Base-by-base conservation (phyloP, 2,113 vertebrate species). In the Ellobius talpinus region DNA sequence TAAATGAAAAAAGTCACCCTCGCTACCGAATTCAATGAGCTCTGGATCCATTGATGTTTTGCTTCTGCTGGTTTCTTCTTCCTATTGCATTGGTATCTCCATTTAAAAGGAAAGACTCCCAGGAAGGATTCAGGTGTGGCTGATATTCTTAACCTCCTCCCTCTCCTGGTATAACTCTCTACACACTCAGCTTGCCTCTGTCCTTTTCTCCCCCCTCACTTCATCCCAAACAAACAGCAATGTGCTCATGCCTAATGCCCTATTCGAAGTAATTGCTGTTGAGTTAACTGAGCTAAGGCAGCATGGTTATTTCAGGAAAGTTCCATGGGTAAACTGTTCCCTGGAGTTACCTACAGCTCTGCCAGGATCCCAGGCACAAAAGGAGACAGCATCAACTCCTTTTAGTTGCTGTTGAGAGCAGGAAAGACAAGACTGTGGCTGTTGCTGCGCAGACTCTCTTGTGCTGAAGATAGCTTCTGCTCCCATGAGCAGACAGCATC, bases 261-360 rank as follows among this genome's bases (percentile, higher is more conserved):
- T 36, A 13, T 93, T 89, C 55, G 23, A 86, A 87, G 81, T 79
- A 85, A 72, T 39, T 95, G 86, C 47, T 39, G 61, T 66, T 65
- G 26, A 74, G 36, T 91, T 96, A 65, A 74, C 74, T 87, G 31
- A 93, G 61, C 90, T 21, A 33, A 90, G 82, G 70, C 55, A 26
- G 39, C 33, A 17, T 16, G 39, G 47, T 88, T 94, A 77, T 95
- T 81, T 45, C 19, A 91, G 82, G 87, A 87, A 95, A 90, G 29
- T 42, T 87, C 55, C 66, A 21, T 29, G 82, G 26, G 23, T n/a
- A 63, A 73, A 39, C 52, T 76, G 12, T 73, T 93, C 77, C 68
- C 52, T 55, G 50, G 89, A 26, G 73, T 95, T 36, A 90, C 13
- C 82, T 45, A 33, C 23, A 87, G 13, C 45, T 66, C n/a, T 47